These are phyloP conservation scores for Dicranocentrus wangi DNA, from an alignment of 2,888 invertebrate genomes.

Conservation along the genomic window DNA sequence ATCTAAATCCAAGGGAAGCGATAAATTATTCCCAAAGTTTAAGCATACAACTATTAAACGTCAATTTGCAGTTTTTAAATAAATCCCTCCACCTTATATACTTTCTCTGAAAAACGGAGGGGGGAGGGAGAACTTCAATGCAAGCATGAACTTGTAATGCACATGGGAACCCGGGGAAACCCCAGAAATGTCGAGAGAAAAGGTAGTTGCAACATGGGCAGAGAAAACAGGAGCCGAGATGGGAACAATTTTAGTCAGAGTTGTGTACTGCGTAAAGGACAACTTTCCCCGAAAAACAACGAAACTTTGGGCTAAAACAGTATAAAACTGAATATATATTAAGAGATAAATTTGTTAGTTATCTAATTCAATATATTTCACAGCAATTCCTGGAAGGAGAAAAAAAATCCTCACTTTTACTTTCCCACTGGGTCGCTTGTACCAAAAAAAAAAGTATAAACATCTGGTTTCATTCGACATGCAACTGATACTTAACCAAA, in stretches of 20 bases:
- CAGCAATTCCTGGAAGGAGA: not conserved
- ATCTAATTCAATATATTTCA: slow-evolving; percentile 23
- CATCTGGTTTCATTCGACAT: slow-evolving; percentile 24
- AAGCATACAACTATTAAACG: not conserved
- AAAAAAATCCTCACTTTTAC: slow-evolving; percentile 13
- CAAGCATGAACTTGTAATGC: too few relatives aligned
- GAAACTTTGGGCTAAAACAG: not conserved
- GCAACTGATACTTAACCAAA: slow-evolving; percentile 18
- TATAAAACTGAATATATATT: slow-evolving; percentile 9
- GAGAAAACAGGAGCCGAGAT: not conserved
- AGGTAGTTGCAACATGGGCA: too few relatives aligned
- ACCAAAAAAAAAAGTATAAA: slow-evolving; percentile 11
- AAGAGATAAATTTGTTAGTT: slow-evolving; percentile 19
- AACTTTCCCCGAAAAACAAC: not conserved
- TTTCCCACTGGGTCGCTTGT: slow-evolving; percentile 21
- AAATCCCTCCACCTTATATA: not conserved
- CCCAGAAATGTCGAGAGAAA: too few relatives aligned
- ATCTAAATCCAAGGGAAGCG: too few relatives aligned
- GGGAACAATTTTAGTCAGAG: too few relatives aligned
- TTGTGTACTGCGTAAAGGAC: too few relatives aligned
- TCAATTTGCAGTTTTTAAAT: slow-evolving; percentile 11
- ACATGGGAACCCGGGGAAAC: too few relatives aligned
- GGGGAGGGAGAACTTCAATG: too few relatives aligned
- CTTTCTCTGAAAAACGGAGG: too few relatives aligned
- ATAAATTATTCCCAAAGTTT: slow-evolving; percentile 4